Evolutionary conservation across 1,140 invertebrate species (phyloP).

Genomic region (Drosophila tristis): DNA sequence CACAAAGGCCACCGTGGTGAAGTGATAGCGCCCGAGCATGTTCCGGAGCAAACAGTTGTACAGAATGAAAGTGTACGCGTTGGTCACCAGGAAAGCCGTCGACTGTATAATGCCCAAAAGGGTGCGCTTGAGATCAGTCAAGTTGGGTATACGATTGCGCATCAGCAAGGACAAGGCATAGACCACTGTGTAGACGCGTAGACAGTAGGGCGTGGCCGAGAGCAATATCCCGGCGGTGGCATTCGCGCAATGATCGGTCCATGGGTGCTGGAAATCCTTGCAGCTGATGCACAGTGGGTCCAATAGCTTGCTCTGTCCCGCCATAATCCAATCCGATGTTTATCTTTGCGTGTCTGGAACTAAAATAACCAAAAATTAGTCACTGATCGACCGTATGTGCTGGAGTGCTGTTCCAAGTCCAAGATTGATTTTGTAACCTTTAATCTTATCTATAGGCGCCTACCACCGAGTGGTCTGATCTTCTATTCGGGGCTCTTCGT

Average conservation of each 20-base stretch:
- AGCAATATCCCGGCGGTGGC: constrained; percentile 88
- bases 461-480: background rate
- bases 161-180: constrained; percentile 91
- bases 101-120: constrained; percentile 90
- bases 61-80: constrained; percentile 89
- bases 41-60: constrained; percentile 89
- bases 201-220: constrained; percentile 87
- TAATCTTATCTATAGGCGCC: constrained; percentile 53
- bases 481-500: constrained; percentile 17
- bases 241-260: constrained; percentile 89
- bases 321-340: constrained; percentile 84
- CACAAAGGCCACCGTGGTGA: constrained; percentile 88
- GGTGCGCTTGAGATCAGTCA: constrained; percentile 88
- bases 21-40: constrained; percentile 88
- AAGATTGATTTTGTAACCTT: constrained; percentile 39
- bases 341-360: constrained; percentile 6
- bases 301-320: constrained; percentile 88
- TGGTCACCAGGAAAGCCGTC: constrained; percentile 90
- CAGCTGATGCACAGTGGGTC: constrained; percentile 85
- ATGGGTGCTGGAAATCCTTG: constrained; percentile 91
- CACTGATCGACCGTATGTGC: background rate
- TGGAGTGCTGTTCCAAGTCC: constrained; percentile 17
- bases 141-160: constrained; percentile 87
- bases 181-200: constrained; percentile 91
- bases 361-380: constrained; percentile 8